phyloP scores from a whole-genome alignment of 2,888 invertebrate genomes.

The Heteropelma amictum region DNA sequence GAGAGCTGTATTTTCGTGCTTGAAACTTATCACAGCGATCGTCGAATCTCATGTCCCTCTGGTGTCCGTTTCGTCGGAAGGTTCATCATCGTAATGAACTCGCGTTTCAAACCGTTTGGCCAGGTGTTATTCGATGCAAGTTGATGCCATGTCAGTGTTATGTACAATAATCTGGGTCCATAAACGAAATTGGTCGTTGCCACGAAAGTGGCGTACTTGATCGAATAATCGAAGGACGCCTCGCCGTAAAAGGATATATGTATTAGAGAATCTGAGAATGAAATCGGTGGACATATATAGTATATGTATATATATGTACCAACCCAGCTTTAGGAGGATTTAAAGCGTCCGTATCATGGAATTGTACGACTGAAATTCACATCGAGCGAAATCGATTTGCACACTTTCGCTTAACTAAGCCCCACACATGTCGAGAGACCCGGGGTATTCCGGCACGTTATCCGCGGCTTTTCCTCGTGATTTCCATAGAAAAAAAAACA shows the following conservation, averaged over 20 bases:
- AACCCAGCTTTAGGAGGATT: not conserved
- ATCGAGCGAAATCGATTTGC: not conserved
- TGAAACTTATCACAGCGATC: constrained; percentile 9
- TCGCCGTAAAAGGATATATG: not conserved
- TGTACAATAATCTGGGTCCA: not conserved
- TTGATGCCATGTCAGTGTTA: not conserved
- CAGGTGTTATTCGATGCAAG: not conserved
- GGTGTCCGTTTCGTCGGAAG: not conserved
- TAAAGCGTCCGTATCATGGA: not conserved
- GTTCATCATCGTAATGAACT: constrained; percentile 8
- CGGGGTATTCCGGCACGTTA: not conserved
- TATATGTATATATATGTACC: not conserved
- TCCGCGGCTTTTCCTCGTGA: too few relatives aligned
- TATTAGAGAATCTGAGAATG: not conserved
- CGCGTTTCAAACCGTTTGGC: not conserved
- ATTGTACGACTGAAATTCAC: not conserved
- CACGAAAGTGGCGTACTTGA: not conserved
- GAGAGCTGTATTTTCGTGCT: constrained; percentile 5
- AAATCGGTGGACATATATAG: not conserved
- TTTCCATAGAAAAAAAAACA: too few relatives aligned
- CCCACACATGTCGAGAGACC: not conserved
- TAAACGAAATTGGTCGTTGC: constrained; percentile 25
- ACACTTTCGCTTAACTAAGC: not conserved
- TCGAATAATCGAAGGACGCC: constrained; percentile 32
- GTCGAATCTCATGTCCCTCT: constrained; percentile 7